These are phyloP conservation scores for Amphimallon solstitiale DNA, from an alignment of 2,888 invertebrate genomes.

Conservation along the genomic window DNA sequence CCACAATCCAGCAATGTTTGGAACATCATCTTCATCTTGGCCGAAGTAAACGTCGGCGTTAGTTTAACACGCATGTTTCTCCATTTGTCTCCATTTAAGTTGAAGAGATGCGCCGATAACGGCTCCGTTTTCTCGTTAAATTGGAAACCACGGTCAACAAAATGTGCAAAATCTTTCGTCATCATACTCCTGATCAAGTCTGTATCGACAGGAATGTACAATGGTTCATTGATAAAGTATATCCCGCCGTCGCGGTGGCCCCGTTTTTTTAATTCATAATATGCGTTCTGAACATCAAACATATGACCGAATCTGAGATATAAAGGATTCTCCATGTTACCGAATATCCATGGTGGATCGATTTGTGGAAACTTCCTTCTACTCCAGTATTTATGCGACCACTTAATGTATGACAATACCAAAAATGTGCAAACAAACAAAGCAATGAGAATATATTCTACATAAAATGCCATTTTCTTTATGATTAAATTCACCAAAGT, in stretches of 20 bases:
- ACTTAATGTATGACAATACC: not conserved
- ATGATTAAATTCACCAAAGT: too few relatives aligned
- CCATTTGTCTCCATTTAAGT: slow-evolving; percentile 1
- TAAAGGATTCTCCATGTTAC: slow-evolving; percentile 3
- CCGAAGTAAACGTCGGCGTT: not conserved
- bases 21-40: slow-evolving; percentile 1
- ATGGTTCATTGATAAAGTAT: slow-evolving; percentile 1
- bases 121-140: not conserved
- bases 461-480: too few relatives aligned
- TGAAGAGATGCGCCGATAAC: not conserved
- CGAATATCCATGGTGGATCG: not conserved
- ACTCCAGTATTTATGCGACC: slow-evolving; percentile 1
- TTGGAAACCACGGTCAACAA: not conserved
- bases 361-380: slow-evolving; percentile 5
- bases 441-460: too few relatives aligned
- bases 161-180: not conserved
- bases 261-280: not conserved
- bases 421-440: too few relatives aligned
- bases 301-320: not conserved
- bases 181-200: not conserved
- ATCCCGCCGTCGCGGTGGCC: slow-evolving; percentile 1
- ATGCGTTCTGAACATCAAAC: not conserved
- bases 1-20: not conserved
- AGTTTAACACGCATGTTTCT: not conserved
- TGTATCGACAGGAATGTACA: not conserved